Evolutionary conservation across 2,888 invertebrate species (phyloP).

Genomic region (Drosophila crucigera): DNA sequence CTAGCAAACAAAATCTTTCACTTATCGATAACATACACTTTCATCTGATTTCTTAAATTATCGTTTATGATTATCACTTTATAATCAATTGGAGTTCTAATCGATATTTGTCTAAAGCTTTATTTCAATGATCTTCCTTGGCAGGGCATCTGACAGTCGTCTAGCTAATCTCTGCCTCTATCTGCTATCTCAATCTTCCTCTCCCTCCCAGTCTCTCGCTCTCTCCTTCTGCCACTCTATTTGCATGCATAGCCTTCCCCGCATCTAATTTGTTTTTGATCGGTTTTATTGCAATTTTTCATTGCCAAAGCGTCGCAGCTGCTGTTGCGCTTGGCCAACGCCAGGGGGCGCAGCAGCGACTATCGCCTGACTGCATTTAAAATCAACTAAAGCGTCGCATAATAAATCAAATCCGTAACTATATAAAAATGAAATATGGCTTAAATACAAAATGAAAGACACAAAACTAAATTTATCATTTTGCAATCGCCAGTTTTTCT

Average conservation of each 20-base stretch:
- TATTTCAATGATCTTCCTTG: background rate
- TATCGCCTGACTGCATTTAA: slow-evolving; percentile 24
- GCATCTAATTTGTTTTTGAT: slow-evolving; percentile 28
- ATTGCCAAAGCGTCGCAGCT: slow-evolving; percentile 57
- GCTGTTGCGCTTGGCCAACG: slow-evolving; percentile 30
- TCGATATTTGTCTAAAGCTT: no score
- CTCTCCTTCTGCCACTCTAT: background rate
- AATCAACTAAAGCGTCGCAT: slow-evolving; percentile 16
- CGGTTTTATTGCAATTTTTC: slow-evolving; percentile 54
- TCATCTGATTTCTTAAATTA: no score
- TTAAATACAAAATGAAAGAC: background rate
- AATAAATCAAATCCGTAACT: slow-evolving; percentile 53
- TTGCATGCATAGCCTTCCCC: slow-evolving; percentile 9
- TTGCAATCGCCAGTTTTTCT: background rate
- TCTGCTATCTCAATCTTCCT: background rate
- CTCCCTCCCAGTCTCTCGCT: background rate
- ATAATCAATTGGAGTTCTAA: no score
- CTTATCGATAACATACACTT: no score
- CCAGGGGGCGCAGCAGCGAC: slow-evolving; percentile 59
- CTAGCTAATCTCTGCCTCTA: background rate
- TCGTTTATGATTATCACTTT: no score
- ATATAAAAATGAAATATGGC: slow-evolving; percentile 26
- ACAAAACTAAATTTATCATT: background rate
- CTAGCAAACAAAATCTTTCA: no score
- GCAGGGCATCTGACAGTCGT: slow-evolving; percentile 10